These are phyloP conservation scores for Heliconius sara DNA, from an alignment of 2,888 invertebrate species.

Conservation along the genomic window DNA sequence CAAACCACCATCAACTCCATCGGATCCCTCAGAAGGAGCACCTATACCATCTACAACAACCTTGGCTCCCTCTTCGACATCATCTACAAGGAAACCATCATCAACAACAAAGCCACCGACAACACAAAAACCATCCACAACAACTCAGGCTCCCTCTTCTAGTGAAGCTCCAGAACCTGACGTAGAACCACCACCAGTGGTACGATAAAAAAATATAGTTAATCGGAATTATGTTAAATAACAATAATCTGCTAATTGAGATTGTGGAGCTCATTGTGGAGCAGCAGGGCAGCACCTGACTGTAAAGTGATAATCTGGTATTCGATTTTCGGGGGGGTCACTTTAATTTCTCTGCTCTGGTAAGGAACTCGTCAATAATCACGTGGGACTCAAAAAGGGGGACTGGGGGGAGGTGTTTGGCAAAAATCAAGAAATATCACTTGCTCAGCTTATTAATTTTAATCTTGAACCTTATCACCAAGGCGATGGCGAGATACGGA, in stretches of 20 bases:
- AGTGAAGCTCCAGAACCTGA: slow-evolving; percentile 50
- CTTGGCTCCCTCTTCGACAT: slow-evolving; percentile 54
- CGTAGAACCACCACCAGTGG: slow-evolving; percentile 59
- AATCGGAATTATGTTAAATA: not conserved
- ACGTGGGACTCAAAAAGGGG: no score
- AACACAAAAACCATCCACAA: slow-evolving; percentile 50
- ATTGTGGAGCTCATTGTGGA: not conserved
- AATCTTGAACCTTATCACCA: no score
- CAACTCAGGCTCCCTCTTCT: slow-evolving; percentile 48
- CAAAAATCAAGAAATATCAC: no score
- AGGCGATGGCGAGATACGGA: no score
- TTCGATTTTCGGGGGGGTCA: not conserved
- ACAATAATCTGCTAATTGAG: not conserved
- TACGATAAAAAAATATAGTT: slow-evolving; percentile 31
- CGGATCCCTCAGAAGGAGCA: slow-evolving; percentile 80
- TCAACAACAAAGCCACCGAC: slow-evolving; percentile 53
- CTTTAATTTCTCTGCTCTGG: not conserved
- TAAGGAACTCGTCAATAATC: not conserved
- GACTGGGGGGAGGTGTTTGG: no score
- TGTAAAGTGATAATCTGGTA: not conserved
- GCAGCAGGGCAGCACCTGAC: not conserved
- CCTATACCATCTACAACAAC: slow-evolving; percentile 60
- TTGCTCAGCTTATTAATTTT: no score
- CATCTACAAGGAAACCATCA: slow-evolving; percentile 53
- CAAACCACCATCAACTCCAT: slow-evolving; percentile 88